Conservation (phyloP, 2,113 vertebrate genomes). For the Mobula birostris region DNA sequence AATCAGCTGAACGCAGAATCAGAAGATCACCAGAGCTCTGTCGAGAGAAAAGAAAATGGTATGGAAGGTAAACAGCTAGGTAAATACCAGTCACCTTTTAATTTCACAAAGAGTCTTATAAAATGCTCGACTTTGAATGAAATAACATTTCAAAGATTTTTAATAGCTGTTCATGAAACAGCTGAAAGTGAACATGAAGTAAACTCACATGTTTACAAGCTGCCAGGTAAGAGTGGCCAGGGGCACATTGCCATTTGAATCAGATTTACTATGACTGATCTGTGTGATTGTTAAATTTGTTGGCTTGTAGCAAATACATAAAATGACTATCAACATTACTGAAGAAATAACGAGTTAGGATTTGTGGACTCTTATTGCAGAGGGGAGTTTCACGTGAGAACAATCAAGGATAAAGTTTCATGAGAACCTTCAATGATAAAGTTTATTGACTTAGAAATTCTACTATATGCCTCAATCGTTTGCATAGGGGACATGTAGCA, state of each 20-base stretch:
- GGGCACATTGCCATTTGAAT: background rate
- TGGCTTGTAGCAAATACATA: no score
- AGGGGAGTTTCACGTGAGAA: background rate
- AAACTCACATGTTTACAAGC: background rate
- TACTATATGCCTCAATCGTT: no score
- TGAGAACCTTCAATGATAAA: background rate
- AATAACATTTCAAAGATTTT: background rate
- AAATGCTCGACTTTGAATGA: background rate
- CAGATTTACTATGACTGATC: no score
- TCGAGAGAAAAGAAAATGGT: slow-evolving; percentile 56
- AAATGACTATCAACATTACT: background rate
- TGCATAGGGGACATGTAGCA: no score
- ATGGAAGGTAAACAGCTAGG: slow-evolving; percentile 53
- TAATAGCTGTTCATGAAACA: background rate
- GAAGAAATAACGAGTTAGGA: no score
- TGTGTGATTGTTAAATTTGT: no score
- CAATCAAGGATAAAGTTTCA: background rate
- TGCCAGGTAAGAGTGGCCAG: background rate
- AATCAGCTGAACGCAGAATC: slow-evolving; percentile 54
- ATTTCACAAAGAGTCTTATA: background rate
- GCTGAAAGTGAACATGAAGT: background rate
- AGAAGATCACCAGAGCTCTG: slow-evolving; percentile 53
- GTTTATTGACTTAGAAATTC: background rate
- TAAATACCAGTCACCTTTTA: slow-evolving; percentile 18
- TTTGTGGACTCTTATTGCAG: background rate